Conservation (phyloP, 2,888 invertebrate species). For the Troides oblongomaculatus region DNA sequence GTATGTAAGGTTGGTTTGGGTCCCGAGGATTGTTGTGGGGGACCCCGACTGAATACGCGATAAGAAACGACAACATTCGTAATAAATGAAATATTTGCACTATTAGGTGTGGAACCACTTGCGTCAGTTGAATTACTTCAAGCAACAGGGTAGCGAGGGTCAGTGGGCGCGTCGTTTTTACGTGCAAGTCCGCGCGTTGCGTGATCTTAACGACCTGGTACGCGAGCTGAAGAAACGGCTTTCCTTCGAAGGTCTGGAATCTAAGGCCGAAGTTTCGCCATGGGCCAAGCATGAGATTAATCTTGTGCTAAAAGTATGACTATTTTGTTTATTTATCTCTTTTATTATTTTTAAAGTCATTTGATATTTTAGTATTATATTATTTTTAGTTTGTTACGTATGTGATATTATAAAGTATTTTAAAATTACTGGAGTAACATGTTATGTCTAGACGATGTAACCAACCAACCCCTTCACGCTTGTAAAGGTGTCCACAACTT, state of each 20-base stretch:
- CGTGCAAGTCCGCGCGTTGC: slow-evolving; percentile 85
- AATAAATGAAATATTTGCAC: neutral
- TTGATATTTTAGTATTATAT: too few relatives aligned
- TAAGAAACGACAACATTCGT: too few relatives aligned
- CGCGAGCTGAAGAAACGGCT: slow-evolving; percentile 85
- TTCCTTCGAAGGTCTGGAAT: slow-evolving; percentile 79
- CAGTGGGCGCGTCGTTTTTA: slow-evolving; percentile 86
- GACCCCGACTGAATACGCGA: too few relatives aligned
- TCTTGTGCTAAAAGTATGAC: slow-evolving; percentile 60
- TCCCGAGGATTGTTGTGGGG: too few relatives aligned
- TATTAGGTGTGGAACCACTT: slow-evolving; percentile 84
- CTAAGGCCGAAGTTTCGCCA: slow-evolving; percentile 58
- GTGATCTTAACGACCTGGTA: slow-evolving; percentile 86
- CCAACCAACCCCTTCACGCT: too few relatives aligned
- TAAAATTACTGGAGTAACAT: too few relatives aligned
- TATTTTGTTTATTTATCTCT: neutral
- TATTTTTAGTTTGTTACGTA: too few relatives aligned
- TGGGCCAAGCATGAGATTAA: slow-evolving; percentile 60
- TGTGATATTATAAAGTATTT: too few relatives aligned
- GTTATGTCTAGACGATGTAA: too few relatives aligned
- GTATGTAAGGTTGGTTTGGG: too few relatives aligned
- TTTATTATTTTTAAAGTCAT: too few relatives aligned
- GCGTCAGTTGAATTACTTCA: slow-evolving; percentile 80
- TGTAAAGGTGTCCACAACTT: too few relatives aligned
- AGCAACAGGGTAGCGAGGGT: slow-evolving; percentile 65